Evolutionary conservation across 2,888 invertebrate species (phyloP).

Genomic region (Ormyrus nitidulus): DNA sequence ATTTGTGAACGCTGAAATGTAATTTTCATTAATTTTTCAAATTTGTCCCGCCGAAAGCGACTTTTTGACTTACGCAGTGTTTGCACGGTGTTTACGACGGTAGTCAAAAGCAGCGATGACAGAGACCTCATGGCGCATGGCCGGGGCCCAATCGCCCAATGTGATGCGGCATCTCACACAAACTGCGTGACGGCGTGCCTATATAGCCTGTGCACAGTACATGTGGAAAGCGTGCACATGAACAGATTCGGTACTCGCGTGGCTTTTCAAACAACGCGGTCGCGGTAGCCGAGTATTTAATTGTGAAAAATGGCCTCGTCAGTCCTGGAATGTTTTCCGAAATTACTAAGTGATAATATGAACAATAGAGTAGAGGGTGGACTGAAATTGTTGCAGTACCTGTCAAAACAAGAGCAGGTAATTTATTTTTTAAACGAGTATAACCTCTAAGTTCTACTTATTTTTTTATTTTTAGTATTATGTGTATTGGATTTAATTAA

Average conservation of each 20-base stretch:
- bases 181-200: too few species aligned
- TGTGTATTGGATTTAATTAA: constrained; percentile 8
- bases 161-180: too few species aligned
- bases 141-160: too few species aligned
- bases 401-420: constrained; percentile 69
- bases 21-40: too few species aligned
- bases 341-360: constrained; percentile 72
- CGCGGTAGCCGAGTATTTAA: constrained; percentile 2
- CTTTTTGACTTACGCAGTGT: too few species aligned
- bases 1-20: too few species aligned
- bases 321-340: constrained; percentile 75
- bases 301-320: constrained; percentile 67
- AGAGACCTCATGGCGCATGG: too few species aligned
- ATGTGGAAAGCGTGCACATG: constrained; percentile 24
- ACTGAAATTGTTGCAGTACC: constrained; percentile 73
- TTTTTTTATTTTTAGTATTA: constrained; percentile 15
- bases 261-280: constrained; percentile 33
- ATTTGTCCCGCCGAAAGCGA: too few species aligned
- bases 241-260: neutral
- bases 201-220: too few species aligned
- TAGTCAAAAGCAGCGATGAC: too few species aligned
- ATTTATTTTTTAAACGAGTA: constrained; percentile 61
- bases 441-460: constrained; percentile 61
- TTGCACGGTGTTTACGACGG: too few species aligned
- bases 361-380: constrained; percentile 74